Conservation (phyloP, 2,888 invertebrate species). For the Dolichomitus sp. region DNA sequence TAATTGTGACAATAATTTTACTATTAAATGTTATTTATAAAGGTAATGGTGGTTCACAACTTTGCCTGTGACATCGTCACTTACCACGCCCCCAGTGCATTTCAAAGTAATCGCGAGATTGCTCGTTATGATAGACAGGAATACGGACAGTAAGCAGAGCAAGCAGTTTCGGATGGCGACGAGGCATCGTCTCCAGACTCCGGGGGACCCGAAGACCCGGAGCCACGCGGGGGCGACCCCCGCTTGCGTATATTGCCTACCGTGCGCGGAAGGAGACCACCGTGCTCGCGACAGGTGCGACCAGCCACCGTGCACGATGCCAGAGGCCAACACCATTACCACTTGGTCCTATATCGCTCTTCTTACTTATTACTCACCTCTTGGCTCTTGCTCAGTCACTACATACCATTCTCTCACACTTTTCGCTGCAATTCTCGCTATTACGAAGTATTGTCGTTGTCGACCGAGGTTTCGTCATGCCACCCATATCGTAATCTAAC, state of each 20-base stretch:
- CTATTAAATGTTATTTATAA: too few species aligned
- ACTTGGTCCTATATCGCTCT: slow-evolving; percentile 51
- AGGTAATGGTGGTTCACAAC: too few species aligned
- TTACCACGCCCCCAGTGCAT: too few species aligned
- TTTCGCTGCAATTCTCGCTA: slow-evolving; percentile 43
- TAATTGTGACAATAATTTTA: too few species aligned
- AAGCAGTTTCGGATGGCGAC: background rate
- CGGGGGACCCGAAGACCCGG: background rate
- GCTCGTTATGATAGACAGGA: background rate
- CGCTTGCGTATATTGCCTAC: slow-evolving; percentile 22
- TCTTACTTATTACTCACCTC: slow-evolving; percentile 47
- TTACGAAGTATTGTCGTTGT: slow-evolving; percentile 41
- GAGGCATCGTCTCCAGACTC: background rate
- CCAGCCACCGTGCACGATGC: slow-evolving; percentile 82
- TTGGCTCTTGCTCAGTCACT: slow-evolving; percentile 21
- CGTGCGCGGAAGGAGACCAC: slow-evolving; percentile 76
- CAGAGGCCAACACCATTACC: slow-evolving; percentile 80
- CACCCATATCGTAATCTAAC: background rate
- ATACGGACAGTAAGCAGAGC: slow-evolving; percentile 1
- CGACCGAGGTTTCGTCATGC: slow-evolving; percentile 27
- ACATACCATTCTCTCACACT: slow-evolving; percentile 22
- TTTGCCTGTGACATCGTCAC: too few species aligned
- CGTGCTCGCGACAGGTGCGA: slow-evolving; percentile 84
- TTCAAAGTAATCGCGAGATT: background rate
- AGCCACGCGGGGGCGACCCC: slow-evolving; percentile 26